Evolutionary conservation across 2,113 vertebrate species (phyloP), one percentile per base, ranked within the genome.

Genomic region (Capreolus pygargus): DNA sequence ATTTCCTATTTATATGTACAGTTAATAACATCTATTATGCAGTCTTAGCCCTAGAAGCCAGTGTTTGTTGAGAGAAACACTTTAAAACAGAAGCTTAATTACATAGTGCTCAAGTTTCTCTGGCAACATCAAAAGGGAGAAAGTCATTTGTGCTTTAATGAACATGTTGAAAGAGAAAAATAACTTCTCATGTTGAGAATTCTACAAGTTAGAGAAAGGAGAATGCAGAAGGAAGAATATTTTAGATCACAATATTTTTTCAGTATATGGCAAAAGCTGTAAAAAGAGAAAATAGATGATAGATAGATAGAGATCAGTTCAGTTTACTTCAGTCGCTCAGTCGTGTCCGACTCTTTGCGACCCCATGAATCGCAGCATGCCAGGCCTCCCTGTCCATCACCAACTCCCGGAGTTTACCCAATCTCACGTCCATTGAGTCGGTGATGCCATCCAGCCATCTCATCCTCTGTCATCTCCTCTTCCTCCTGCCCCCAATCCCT

Each of bases 61-160:
- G 43, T 96, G 89, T 98, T 99, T 98, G 96, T 86, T 97, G 94
- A 98, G 97, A 98, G 97, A 98, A 98, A 98, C 94, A 97, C 96
- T 98, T 98, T 98, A 96, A 98, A 99, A 97, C 81, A 98, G 96
- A 97, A 93, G 97, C 97, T 98, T 98, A 99, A 98, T 98, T 99
- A 98, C 87, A 98, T 30, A 74, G 95, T 97, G 64, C 84, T 96
- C 97, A 96, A 98, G 45, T 97, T 97, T 96, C 98, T 98, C 95
- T 97, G 92, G 97, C 96, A 98, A 87, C 97, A 97, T 98, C 97
- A 98, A 98, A 97, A 98, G 70, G 43, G 27, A 98, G 88, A 98
- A 98, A 98, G 95, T 97, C 54, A 97, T 98, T 98, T 98, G 96
- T 97, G 92, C 60, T 98, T 98, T 97, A 98, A 98, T 97, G 86